phyloP scores from a whole-genome alignment of 2,113 vertebrate genomes.

The Cyprinodon variegatus region DNA sequence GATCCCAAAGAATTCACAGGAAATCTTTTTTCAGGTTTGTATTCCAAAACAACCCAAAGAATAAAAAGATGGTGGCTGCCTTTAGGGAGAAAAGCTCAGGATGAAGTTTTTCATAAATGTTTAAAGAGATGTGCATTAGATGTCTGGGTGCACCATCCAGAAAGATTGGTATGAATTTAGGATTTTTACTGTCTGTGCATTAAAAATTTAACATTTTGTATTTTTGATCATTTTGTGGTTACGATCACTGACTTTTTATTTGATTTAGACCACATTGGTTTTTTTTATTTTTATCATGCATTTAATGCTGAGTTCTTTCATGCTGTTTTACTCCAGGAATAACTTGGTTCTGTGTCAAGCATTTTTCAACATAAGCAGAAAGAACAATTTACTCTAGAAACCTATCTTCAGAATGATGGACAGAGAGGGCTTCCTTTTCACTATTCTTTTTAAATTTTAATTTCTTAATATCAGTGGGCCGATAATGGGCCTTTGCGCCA shows the following conservation, averaged over 20 bases:
- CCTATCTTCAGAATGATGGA: no score
- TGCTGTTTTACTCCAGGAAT: no score
- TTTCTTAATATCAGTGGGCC: no score
- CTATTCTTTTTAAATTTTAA: no score
- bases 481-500: no score
- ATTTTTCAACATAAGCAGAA: not conserved
- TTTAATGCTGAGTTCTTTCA: no score
- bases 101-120: not conserved
- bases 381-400: not conserved
- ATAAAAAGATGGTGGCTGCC: not conserved
- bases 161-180: not conserved
- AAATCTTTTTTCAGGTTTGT: conserved; percentile 96
- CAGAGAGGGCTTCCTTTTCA: no score
- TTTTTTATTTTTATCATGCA: no score
- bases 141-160: not conserved
- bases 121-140: not conserved
- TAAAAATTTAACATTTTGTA: no score
- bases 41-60: no score
- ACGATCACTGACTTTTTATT: not conserved
- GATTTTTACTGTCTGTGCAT: no score
- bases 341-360: not conserved
- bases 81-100: not conserved
- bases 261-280: not conserved
- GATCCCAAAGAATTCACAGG: conserved; percentile 93
- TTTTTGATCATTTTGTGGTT: no score